Percentiles rank a stretch among this genome's conserved stretches.
Conservation (phyloP, 2,888 invertebrate genomes). For the Phrixothrix hirtus region DNA sequence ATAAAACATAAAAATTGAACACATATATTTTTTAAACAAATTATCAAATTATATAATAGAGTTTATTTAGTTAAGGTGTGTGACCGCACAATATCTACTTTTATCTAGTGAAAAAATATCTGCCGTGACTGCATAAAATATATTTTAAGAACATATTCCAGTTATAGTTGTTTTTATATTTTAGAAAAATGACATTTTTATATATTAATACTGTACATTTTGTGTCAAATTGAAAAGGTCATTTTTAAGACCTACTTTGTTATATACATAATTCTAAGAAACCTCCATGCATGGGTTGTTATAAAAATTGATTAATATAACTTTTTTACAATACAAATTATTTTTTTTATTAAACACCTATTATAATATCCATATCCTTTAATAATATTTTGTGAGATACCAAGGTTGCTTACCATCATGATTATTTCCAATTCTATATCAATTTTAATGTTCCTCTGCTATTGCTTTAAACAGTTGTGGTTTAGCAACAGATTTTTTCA, state of each 20-base stretch:
- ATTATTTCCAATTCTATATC: too few relatives aligned
- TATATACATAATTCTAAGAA: neutral
- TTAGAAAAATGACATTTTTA: conserved; percentile 21
- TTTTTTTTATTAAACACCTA: neutral
- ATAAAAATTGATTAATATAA: conserved; percentile 5
- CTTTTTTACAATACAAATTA: conserved; percentile 14
- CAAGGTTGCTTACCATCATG: too few relatives aligned
- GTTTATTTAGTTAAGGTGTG: too few relatives aligned
- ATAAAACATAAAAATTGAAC: conserved; percentile 9
- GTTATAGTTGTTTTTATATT: conserved; percentile 17
- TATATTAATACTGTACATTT: conserved; percentile 12
- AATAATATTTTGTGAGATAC: too few relatives aligned
- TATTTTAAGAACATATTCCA: conserved; percentile 17
- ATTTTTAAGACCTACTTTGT: conserved; percentile 18
- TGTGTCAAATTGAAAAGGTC: conserved; percentile 15
- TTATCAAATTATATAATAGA: too few relatives aligned
- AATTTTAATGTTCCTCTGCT: too few relatives aligned
- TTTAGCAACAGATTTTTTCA: too few relatives aligned
- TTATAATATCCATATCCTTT: neutral
- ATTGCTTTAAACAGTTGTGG: too few relatives aligned
- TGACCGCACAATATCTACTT: conserved; percentile 14
- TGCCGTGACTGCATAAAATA: conserved; percentile 18
- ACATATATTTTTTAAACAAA: conserved; percentile 12
- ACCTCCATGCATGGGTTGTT: conserved; percentile 15
- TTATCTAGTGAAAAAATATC: conserved; percentile 8